Base-by-base conservation (phyloP, 2,113 vertebrate species). In the Triplophysa tibetana region DNA sequence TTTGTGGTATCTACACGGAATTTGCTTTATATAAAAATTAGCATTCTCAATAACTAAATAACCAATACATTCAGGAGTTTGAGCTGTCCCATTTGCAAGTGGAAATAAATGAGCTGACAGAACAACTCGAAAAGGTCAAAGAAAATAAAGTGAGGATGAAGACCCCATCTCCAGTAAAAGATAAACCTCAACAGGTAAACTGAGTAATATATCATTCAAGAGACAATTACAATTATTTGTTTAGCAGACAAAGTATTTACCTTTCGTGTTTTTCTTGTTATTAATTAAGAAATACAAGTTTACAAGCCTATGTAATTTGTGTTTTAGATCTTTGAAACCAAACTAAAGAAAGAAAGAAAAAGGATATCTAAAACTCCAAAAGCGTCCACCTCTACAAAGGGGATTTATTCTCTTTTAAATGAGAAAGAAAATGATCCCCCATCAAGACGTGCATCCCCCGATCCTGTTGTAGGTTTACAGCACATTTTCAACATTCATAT, bases 81-180 rank as follows among this genome's bases (percentile, higher is more conserved):
- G 92, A 96, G 62, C 69, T 97, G 2, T 90, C 85, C 1, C 88
- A 86, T 84, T 83, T 94, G 56, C 93, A 90, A 87, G 87, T 66
- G 3, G 92, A 97, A 86, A 89, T 94, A 85, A 86, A 83, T 0
- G 86, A 87, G 70, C 82, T 95, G 76, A 94, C 91, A 84, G 89
- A 94, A 70, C 87, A 96, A 43, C 88, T 96, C 87, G 88, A 92
- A 86, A 83, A 74, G 78, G 90, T 92, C 90, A 92, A 65, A 68
- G 88, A 88, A 90, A 89, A 94, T 79, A 96, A 91, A 89, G 96
- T 96, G 69, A 23, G 79, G 76, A 61, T 81, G 87, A 87, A 87
- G 66, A 89, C 85, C 73, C 91, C 84, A 77, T 82, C 52, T 62
- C 68, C 77, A 61, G 72, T 85, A 76, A 83, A 84, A 54, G 66